phyloP scores from a whole-genome alignment of 2,113 vertebrate genomes.

The Halichoeres trimaculatus region DNA sequence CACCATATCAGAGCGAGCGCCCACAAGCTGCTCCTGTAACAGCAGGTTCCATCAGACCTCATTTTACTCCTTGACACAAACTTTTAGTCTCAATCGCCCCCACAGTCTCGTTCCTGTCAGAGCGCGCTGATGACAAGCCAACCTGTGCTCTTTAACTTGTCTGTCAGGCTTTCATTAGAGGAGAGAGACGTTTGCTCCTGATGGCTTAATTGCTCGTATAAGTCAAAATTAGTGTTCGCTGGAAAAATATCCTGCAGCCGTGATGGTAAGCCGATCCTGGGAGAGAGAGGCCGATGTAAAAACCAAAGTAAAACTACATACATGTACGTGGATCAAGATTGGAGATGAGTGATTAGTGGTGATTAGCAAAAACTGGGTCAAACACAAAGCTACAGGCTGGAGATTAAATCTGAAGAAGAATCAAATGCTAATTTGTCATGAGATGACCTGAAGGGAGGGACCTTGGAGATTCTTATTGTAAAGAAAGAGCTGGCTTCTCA shows the following conservation, averaged over 20 bases:
- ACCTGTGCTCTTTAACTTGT: slow-evolving; percentile 30
- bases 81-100: slow-evolving; percentile 26
- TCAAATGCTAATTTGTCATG: slow-evolving; percentile 21
- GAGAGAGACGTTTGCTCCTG: slow-evolving; percentile 10
- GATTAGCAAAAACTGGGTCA: slow-evolving; percentile 21
- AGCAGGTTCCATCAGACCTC: slow-evolving; percentile 33
- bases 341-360: background rate
- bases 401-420: slow-evolving; percentile 6
- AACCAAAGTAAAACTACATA: background rate
- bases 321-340: background rate
- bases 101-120: slow-evolving; percentile 22
- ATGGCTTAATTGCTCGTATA: slow-evolving; percentile 33
- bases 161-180: slow-evolving; percentile 25
- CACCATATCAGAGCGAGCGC: background rate
- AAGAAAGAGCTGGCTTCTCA: background rate
- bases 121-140: slow-evolving; percentile 9
- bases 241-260: background rate
- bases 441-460: background rate
- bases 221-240: slow-evolving; percentile 1
- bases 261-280: background rate
- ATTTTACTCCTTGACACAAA: slow-evolving; percentile 43
- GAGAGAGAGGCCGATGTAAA: no score
- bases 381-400: slow-evolving; percentile 17
- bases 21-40: slow-evolving; percentile 26
- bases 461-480: background rate